These are phyloP conservation scores for Ptychobarbus kaznakovi DNA, from an alignment of 2,797 vertebrate species.

Conservation along the genomic window DNA sequence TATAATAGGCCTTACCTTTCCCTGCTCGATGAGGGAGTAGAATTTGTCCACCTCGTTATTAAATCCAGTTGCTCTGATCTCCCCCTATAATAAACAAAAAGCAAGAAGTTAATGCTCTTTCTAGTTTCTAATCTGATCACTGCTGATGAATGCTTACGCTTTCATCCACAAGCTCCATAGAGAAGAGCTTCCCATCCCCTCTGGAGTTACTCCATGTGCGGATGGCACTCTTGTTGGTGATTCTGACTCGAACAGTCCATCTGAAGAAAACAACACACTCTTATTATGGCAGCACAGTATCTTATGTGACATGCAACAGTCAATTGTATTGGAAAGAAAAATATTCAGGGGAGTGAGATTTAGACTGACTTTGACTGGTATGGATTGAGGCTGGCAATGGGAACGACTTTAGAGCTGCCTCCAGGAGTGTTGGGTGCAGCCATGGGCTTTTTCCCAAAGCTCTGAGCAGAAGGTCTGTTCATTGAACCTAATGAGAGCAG, in stretches of 20 bases:
- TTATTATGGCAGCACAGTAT: neutral
- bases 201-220: conserved; percentile 98
- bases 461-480: conserved; percentile 77
- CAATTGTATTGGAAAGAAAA: neutral
- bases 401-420: conserved; percentile 87
- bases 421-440: conserved; percentile 80
- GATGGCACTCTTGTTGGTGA: conserved; percentile 93
- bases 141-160: conserved; percentile 81
- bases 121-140: neutral
- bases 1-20: conserved; percentile 84
- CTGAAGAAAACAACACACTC: conserved; percentile 68
- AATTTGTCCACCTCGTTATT: conserved; percentile 98
- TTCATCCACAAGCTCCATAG: conserved; percentile 95
- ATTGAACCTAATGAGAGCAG: conserved; percentile 66
- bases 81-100: conserved; percentile 81
- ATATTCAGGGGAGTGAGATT: neutral
- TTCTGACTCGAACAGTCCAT: conserved; percentile 95
- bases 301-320: neutral
- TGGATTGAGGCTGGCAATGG: conserved; percentile 94
- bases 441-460: conserved; percentile 78
- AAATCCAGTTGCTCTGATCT: conserved; percentile 95
- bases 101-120: conserved; percentile 32
- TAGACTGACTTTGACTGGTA: conserved; percentile 98
- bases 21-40: conserved; percentile 88
- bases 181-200: conserved; percentile 96